These are phyloP conservation scores for Percopsis omiscomaycus DNA, from an alignment of 2,797 vertebrate species.

Conservation along the genomic window DNA sequence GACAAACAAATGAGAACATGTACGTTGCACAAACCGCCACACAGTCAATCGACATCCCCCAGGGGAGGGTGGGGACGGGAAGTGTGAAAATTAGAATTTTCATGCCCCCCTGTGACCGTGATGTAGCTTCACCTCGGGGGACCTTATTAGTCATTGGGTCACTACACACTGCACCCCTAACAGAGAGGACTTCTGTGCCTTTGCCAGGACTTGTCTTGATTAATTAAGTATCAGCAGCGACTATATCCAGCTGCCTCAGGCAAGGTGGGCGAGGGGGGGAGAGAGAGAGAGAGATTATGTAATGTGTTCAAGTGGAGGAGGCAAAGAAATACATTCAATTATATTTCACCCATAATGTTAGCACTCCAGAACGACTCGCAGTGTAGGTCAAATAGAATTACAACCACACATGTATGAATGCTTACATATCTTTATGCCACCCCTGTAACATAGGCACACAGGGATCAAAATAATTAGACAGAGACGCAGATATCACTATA, in stretches of 20 bases:
- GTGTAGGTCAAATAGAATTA: too few species aligned
- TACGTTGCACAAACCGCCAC: conserved; percentile 24
- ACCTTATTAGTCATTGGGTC: conserved; percentile 70
- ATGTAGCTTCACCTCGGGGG: conserved; percentile 63
- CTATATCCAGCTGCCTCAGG: conserved; percentile 59
- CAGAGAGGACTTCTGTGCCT: conserved; percentile 48
- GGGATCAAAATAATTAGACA: too few species aligned
- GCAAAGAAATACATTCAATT: too few species aligned
- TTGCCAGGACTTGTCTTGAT: conserved; percentile 65
- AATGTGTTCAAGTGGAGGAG: neutral
- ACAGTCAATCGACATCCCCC: conserved; percentile 30
- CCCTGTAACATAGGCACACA: too few species aligned
- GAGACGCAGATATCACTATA: too few species aligned
- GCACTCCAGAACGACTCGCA: too few species aligned
- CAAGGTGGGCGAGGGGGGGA: conserved; percentile 18
- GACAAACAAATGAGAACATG: conserved; percentile 34
- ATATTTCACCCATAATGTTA: too few species aligned
- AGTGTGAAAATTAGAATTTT: conserved; percentile 44
- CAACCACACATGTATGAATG: too few species aligned
- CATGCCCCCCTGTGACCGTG: conserved; percentile 31
- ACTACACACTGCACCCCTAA: conserved; percentile 51
- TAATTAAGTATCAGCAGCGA: conserved; percentile 65
- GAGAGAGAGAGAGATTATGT: conserved; percentile 1
- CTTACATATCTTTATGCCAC: too few species aligned
- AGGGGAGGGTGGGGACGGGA: conserved; percentile 25